Base-by-base conservation (phyloP, 2,888 invertebrate genomes). In the Leptinotarsa peninsularis region DNA sequence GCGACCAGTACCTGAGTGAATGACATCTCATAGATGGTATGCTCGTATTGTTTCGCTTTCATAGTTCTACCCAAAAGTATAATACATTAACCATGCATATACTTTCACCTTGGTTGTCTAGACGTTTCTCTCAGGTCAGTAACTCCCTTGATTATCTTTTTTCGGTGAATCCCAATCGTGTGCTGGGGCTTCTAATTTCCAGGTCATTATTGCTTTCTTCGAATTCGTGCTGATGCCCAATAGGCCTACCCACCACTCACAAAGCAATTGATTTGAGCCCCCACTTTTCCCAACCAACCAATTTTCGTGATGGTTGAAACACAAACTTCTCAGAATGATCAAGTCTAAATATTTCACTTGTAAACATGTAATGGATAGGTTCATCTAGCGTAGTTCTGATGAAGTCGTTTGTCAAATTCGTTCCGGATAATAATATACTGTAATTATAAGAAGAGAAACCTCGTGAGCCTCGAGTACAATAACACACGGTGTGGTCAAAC, bases 401-500 rank as follows among this genome's bases (percentile, higher is more conserved):
- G 70, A 70, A 70, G 70, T 70, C 58, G 70, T 70, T 70, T 54
- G 70, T 70, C 70, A 70, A 70, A 70, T 21, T 33, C 43, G 58
- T 70, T 18, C 21, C 23, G 49, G 70, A 56, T 54, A 49, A 70
- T 58, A 49, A 70, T 17, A 70, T 21, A 70, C 70, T 70, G 58
- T 70, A 70, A 70, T 70, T 70, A 70, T 23, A 17, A 70, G 1
- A 49, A 70, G 58, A 58, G 70, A 43, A 69, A 69, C 33, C 69
- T 69, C 69, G 56, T 56, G 69, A 70, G 70, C 58, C 70, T 18
- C n/a, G 70, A 49, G 70, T 43, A 49, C 18, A 60, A 58, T 70
- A 70, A 58, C 70, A 70, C 60, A 70, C 49, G 70, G 70, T 63
- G 63, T 70, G 70, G 70, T 60, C 70, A 60, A 70, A 70, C 56